Evolutionary conservation across 1,140 invertebrate genomes (phyloP), one percentile per base, ranked within the genome.

Genomic region (Drosophila sp.): DNA sequence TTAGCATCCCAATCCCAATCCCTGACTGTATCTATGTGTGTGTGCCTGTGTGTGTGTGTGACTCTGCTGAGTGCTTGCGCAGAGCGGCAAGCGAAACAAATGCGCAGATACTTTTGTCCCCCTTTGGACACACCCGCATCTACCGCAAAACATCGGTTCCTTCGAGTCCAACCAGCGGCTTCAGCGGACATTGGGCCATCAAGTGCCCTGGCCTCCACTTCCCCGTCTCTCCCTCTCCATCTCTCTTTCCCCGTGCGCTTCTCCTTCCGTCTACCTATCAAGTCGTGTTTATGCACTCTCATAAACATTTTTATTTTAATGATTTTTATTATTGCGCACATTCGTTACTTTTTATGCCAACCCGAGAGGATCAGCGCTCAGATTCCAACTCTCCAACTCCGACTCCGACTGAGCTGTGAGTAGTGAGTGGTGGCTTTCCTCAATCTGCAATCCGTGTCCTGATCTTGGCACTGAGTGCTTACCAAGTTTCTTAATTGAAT

Each of bases 261-360:
- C 53, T 51, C 59, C 41, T 48, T 72, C 59, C 41, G 43, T 72
- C 51, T 16, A 51, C 45, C 66, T 69, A 76, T 76, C 76, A 81
- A 87, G 82, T 74, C 72, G 83, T 89, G 79, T 89, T 89, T 89
- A 89, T 89, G 84, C 84, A 81, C 87, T 89, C 83, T 89, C 83
- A 89, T 89, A 89, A 89, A 89, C 83, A 89, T 89, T 89, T 89
- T 89, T 89, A 89, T 89, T 89, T 89, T 89, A 89, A 89, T 89
- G 83, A 89, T 89, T 89, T 89, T 89, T 89, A 89, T 89, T 89
- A 89, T 89, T 89, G 83, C 77, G 83, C 83, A 89, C 83, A 89
- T 89, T 89, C 83, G 83, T 89, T 89, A 89, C 83, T 89, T 89
- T 89, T 89, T 89, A 89, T 89, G 78, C 83, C 83, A 72, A 38